Evolutionary conservation across 2,888 invertebrate genomes (phyloP), one percentile per base, ranked within the genome.

Genomic region (Crioceris asparagi): DNA sequence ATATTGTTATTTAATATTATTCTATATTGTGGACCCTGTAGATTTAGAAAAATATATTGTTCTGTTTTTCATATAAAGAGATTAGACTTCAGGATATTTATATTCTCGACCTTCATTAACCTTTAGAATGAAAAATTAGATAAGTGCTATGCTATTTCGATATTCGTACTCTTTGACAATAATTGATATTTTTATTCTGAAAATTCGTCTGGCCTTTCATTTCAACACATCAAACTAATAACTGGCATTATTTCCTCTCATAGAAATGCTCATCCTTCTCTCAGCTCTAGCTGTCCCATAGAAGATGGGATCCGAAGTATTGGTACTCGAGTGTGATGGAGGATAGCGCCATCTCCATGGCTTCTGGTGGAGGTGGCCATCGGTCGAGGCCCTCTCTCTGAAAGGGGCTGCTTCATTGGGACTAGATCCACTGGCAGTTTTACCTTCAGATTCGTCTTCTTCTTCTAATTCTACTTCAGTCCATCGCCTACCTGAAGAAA

Each of bases 241-340:
- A 51, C 67, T 74, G 11, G 72, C 66, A 45, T 74, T 74, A 54
- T 73, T 74, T 35, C 80, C 80, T 41, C 72, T 67, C 71, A 83
- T 81, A 26, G 83, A 82, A 43, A 85, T 83, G 55, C 83, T 83
- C 79, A 84, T 83, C 43, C 84, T 68, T 21, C 83, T 67, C 32
- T 75, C 74, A 1, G 74, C 71, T 3, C 68, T 67, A 43, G 69
- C 66, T 4, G 53, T 49, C 2, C 71, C 45, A 32, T 51, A 54
- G 16, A 51, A 51, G 4, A 47, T 47, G 29, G 51, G 53, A 67
- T 66, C 19, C 63, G 49, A 8, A 10, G 40, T 32, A 5, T 38
- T 38, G 25, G 23, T 33, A 14, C 14, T 14, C 1, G 45, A 44
- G 26, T 67, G 68, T 0, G 70, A 68, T 6, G 70, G 70, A 15